Evolutionary conservation across 53 echinoderm and acorn worm species (phyloP), one percentile per base, ranked within the genome.

Genomic region (Henricia sp.): DNA sequence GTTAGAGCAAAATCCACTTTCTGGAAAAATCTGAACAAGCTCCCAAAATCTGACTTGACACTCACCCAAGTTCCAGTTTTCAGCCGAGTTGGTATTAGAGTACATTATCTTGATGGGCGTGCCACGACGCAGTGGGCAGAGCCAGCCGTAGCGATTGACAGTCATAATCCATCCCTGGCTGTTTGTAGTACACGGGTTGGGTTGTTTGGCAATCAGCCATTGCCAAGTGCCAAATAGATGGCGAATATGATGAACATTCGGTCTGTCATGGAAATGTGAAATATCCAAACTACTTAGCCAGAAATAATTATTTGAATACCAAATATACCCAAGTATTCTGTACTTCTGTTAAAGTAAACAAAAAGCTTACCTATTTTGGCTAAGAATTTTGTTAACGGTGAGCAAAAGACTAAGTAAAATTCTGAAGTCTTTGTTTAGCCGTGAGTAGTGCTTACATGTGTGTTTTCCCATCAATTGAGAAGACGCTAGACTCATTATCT

Each of bases 381-480:
- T n/a, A n/a, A n/a, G n/a, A n/a, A 32, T 27, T 30, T 17, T 17
- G 30, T 9, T 27, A 6, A 29, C 10, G 30, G 30, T 1, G 64
- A 35, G 37, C 3, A 3, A 66, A 19, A n/a, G 1, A 66, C n/a
- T n/a, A n/a, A n/a, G n/a, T n/a, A 53, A 6, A 53, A 53, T 53
- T 5, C 54, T 53, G 16, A 24, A 53, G 20, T 53, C 54, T 53
- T 8, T 53, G 20, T n/a, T 53, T 53, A 24, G 0, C 20, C 25
- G 19, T 24, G 20, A 8, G 20, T 53, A 23, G 25, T 23, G 55
- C 55, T 23, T 25, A n/a, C n/a, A n/a, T n/a, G n/a, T n/a, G n/a
- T n/a, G n/a, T n/a, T 32, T 57, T 60, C 77, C 77, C 77, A 43
- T 77, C 77, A 20, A 77, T 63, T 17, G 62, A 77, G 39, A 77